Conservation (phyloP, 1,140 invertebrate genomes). For the Cydia pomonella region DNA sequence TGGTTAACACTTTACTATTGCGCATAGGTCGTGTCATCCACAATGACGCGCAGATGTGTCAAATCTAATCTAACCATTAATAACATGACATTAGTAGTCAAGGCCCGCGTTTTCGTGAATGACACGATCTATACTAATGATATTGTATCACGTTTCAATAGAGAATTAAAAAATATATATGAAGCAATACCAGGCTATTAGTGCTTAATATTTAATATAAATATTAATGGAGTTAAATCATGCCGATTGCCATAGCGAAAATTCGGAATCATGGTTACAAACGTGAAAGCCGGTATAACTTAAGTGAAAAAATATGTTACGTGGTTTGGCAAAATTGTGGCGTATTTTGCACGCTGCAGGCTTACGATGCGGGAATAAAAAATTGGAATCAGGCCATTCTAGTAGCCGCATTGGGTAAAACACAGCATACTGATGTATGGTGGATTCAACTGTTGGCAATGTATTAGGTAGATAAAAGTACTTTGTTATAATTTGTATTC, state of each 20-base stretch:
- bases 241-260: neutral
- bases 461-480: neutral
- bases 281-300: neutral
- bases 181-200: neutral
- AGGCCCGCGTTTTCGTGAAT: too few relatives aligned
- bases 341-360: neutral
- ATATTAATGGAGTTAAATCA: neutral
- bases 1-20: too few relatives aligned
- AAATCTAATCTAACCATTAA: too few relatives aligned
- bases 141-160: too few relatives aligned
- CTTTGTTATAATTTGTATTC: neutral
- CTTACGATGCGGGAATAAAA: neutral
- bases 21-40: too few relatives aligned
- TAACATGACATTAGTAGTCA: too few relatives aligned
- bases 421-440: neutral
- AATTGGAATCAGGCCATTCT: slow-evolving; percentile 14
- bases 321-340: slow-evolving; percentile 10
- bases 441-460: neutral
- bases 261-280: neutral
- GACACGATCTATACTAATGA: too few relatives aligned
- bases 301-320: slow-evolving; percentile 15
- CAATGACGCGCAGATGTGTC: too few relatives aligned
- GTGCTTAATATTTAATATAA: neutral
- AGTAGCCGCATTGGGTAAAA: neutral
- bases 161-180: too few relatives aligned